phyloP scores from a whole-genome alignment of 2,888 invertebrate genomes.

The Sphaerophoria taeniata region DNA sequence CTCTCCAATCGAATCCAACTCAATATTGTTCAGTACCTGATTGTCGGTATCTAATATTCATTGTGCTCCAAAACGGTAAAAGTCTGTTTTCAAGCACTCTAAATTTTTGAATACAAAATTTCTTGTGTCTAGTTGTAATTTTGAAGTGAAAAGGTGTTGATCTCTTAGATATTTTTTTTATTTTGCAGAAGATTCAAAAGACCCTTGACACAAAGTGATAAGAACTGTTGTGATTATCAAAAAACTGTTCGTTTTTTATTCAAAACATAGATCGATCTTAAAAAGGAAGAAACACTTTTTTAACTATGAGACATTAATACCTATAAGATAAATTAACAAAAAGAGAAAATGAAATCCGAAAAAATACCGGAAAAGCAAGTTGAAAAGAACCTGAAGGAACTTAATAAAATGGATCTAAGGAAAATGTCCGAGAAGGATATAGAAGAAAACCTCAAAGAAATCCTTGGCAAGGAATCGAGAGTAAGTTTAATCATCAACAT shows the following conservation, averaged over 20 bases:
- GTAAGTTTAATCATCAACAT: conserved; percentile 75
- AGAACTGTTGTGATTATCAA: too few species aligned
- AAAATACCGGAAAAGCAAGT: too few species aligned
- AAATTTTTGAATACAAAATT: conserved; percentile 34
- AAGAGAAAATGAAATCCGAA: too few species aligned
- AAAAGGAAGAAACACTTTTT: too few species aligned
- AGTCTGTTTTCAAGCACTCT: conserved; percentile 26
- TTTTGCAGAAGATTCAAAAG: conserved; percentile 4
- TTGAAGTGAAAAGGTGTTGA: conserved; percentile 64
- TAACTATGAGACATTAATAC: too few species aligned
- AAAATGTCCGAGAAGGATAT: conserved; percentile 79
- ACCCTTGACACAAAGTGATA: background rate
- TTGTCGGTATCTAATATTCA: background rate
- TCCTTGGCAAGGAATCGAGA: conserved; percentile 79
- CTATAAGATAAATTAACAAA: too few species aligned
- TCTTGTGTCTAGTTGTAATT: conserved; percentile 57
- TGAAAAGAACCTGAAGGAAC: background rate
- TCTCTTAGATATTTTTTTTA: conserved; percentile 36
- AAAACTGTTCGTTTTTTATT: too few species aligned
- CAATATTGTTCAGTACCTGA: background rate
- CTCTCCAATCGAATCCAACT: conserved; percentile 36
- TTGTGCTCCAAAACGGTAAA: conserved; percentile 40
- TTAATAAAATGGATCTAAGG: conserved; percentile 34
- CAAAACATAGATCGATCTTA: too few species aligned
- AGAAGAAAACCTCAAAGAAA: conserved; percentile 79